phyloP scores from a whole-genome alignment of 1,140 invertebrate genomes.

The Chymomyza costata region DNA sequence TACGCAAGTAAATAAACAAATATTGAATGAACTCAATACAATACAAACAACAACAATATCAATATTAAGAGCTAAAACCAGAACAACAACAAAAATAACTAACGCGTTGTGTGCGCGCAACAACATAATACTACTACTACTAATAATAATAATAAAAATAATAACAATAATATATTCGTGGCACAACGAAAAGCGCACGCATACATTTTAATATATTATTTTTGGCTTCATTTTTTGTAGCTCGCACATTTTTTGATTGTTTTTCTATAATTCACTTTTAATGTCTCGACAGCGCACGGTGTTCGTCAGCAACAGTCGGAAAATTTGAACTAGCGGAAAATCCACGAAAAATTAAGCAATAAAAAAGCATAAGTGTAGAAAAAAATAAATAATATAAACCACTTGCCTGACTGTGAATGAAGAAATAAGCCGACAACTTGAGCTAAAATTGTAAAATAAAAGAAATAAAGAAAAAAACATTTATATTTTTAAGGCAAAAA shows the following conservation, averaged over 20 bases:
- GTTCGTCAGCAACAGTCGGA: constrained; percentile 44
- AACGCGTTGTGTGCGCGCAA: not conserved
- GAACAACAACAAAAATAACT: constrained; percentile 2
- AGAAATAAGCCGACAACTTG: not conserved
- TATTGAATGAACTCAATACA: constrained; percentile 65
- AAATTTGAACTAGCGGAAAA: constrained; percentile 46
- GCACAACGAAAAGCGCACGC: constrained; percentile 19
- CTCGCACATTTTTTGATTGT: constrained; percentile 8
- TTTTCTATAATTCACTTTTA: constrained; percentile 31
- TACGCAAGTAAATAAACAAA: constrained; percentile 69
- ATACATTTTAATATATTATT: constrained; percentile 27
- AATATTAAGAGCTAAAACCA: too few species aligned
- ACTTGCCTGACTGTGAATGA: constrained; percentile 32
- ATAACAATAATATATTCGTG: constrained; percentile 32
- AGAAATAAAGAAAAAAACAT: constrained; percentile 49
- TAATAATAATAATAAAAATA: constrained; percentile 21
- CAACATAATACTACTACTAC: too few species aligned
- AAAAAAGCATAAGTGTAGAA: not conserved
- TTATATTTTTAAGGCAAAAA: too few species aligned
- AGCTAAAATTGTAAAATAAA: constrained; percentile 54
- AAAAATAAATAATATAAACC: constrained; percentile 35
- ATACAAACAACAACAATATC: constrained; percentile 27
- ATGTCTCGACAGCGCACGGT: constrained; percentile 41
- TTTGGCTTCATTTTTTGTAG: constrained; percentile 3
- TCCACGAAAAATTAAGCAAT: not conserved